phyloP scores from a whole-genome alignment of 1,140 invertebrate genomes.

The Pectinophora gossypiella region DNA sequence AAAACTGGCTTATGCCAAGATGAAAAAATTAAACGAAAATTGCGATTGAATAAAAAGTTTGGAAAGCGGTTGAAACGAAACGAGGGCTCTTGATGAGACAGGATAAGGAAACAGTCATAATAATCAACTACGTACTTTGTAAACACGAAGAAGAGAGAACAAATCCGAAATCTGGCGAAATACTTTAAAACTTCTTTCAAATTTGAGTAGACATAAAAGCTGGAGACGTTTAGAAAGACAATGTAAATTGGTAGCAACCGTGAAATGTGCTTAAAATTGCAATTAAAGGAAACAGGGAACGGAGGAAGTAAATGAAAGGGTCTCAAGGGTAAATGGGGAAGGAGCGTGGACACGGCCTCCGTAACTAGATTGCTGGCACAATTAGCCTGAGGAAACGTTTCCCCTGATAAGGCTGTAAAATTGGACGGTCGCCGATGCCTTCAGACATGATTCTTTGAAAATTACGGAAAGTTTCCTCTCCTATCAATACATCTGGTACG shows the following conservation, averaged over 20 bases:
- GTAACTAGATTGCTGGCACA: conserved; percentile 41
- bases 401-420: conserved; percentile 20
- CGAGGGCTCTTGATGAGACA: background rate
- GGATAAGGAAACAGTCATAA: background rate
- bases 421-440: conserved; percentile 4
- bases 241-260: conserved; percentile 31
- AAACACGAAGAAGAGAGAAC: no score
- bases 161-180: no score
- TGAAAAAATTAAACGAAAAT: no score
- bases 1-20: no score
- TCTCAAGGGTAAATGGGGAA: conserved; percentile 37
- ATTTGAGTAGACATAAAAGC: no score
- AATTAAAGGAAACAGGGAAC: conserved; percentile 32
- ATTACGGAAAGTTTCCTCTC: no score
- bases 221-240: no score
- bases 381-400: conserved; percentile 43
- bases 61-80: background rate
- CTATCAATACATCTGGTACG: no score
- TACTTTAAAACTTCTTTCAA: no score
- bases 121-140: no score
- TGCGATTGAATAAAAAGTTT: background rate
- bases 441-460: no score
- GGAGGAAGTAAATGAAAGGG: conserved; percentile 31
- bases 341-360: conserved; percentile 27
- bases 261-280: conserved; percentile 35